Conservation (phyloP, 2,797 vertebrate genomes). For the Melanotaenia parkinsoni region DNA sequence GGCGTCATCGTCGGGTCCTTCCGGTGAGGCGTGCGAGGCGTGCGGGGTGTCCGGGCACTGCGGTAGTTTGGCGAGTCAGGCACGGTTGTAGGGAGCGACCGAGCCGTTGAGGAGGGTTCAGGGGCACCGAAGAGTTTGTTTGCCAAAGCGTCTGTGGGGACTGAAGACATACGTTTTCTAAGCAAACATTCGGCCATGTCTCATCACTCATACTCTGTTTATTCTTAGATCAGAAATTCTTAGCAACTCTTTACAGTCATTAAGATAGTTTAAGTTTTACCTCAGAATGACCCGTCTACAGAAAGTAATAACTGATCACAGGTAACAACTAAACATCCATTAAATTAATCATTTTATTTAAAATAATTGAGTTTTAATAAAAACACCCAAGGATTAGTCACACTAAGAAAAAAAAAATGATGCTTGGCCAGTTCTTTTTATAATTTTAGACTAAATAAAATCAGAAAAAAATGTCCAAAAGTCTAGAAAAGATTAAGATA, state of each 20-base stretch:
- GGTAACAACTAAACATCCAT: too few species aligned
- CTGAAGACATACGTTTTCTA: constrained; percentile 61
- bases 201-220: background rate
- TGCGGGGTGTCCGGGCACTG: constrained; percentile 92
- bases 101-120: constrained; percentile 91
- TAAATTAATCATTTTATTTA: too few species aligned
- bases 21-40: constrained; percentile 93
- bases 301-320: background rate
- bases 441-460: background rate
- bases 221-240: background rate
- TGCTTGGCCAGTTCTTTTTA: too few species aligned
- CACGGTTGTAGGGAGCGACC: constrained; percentile 95
- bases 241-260: background rate
- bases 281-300: background rate
- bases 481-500: background rate
- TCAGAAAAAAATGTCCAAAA: background rate
- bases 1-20: constrained; percentile 94
- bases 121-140: constrained; percentile 97
- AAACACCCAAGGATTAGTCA: background rate
- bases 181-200: background rate
- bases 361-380: background rate
- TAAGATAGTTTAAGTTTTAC: too few species aligned
- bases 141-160: constrained; percentile 96
- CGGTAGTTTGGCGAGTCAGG: constrained; percentile 97
- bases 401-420: too few species aligned